A percentile compares a stretch with the other conserved stretches of the same genome.
These are phyloP conservation scores for Drosophila infuscata DNA, from an alignment of 2,888 invertebrate genomes.

Conservation along the genomic window DNA sequence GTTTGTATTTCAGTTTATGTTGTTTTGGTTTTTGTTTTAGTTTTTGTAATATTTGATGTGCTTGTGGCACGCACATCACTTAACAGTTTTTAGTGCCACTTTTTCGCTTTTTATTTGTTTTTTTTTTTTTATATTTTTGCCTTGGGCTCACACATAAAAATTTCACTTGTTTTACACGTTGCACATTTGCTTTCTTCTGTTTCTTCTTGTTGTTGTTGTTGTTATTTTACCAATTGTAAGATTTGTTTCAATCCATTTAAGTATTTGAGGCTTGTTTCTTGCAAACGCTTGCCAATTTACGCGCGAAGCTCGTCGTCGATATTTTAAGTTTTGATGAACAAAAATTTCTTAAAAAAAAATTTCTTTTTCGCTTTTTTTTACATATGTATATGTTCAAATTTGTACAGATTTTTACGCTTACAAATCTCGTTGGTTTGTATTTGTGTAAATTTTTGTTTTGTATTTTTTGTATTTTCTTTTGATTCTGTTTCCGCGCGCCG, in stretches of 20 bases:
- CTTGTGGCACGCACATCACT: conserved; percentile 68
- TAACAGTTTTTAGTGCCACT: conserved; percentile 70
- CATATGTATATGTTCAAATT: conserved; percentile 39
- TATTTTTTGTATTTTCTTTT: conserved; percentile 27
- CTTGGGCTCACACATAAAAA: conserved; percentile 47
- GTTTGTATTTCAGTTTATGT: conserved; percentile 28
- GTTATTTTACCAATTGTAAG: conserved; percentile 53
- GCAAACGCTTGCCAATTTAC: conserved; percentile 78
- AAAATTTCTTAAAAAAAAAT: conserved; percentile 56
- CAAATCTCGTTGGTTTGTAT: conserved; percentile 20
- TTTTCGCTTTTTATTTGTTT: conserved; percentile 31
- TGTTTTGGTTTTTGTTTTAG: conserved; percentile 29
- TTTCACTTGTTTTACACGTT: conserved; percentile 68
- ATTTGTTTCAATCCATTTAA: conserved; percentile 18
- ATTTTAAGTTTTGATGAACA: conserved; percentile 28
- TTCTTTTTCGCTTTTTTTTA: conserved; percentile 58
- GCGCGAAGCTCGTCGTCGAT: conserved; percentile 67
- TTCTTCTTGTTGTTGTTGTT: conserved; percentile 46
- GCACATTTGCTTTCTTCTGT: conserved; percentile 28
- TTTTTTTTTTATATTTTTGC: conserved; percentile 18
- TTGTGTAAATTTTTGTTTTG: conserved; percentile 26
- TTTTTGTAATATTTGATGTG: conserved; percentile 36
- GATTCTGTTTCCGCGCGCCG: conserved; percentile 50
- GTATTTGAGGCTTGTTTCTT: conserved; percentile 68
- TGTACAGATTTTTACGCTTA: conserved; percentile 31